Base-by-base conservation (phyloP, 2,888 invertebrate species). In the Gibbula magus region DNA sequence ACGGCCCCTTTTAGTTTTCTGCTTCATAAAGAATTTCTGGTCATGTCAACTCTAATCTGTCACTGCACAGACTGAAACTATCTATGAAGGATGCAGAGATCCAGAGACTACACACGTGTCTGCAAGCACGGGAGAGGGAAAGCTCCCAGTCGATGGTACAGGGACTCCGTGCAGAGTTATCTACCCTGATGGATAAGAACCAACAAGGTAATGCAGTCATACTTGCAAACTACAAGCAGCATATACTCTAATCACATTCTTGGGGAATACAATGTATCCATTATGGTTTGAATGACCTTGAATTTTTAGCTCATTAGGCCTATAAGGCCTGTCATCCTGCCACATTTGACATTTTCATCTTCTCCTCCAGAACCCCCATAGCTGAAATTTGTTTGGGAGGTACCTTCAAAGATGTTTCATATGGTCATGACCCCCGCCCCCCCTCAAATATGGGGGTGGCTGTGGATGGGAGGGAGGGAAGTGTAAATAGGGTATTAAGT, bases 1-100 rank as follows among this genome's bases (percentile, higher is more conserved):
- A n/a, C n/a, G n/a, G n/a, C n/a, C n/a, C n/a, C n/a, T n/a, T n/a
- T n/a, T n/a, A 35, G 35, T 35, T 35, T 35, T 35, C 35, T n/a
- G n/a, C n/a, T n/a, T n/a, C n/a, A n/a, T n/a, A n/a, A n/a, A 35
- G 7, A 35, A 35, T 35, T 35, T 35, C 7, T 35, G 35, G 35
- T 35, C 7, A 10, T 5, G 45, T 13, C 5, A 45, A 45, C 8
- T 45, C 45, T 45, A 10, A 45, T 45, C 45, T 45, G 10, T 45
- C 10, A 1, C 13, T 45, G 10, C 45, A 5, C 56, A 88, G 88
- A 56, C 77, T 88, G 78, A 85, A 88, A 83, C 79, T 89, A 61
- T 86, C 86, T 8, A 83, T 88, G 82, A 90, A 89, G 81, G 91
- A 91, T 86, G 87, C 88, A n/a, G 89, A 90, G 78, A 89, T 90